Conservation (phyloP, 2,113 vertebrate genomes). For the Rhagologus leucostigma region DNA sequence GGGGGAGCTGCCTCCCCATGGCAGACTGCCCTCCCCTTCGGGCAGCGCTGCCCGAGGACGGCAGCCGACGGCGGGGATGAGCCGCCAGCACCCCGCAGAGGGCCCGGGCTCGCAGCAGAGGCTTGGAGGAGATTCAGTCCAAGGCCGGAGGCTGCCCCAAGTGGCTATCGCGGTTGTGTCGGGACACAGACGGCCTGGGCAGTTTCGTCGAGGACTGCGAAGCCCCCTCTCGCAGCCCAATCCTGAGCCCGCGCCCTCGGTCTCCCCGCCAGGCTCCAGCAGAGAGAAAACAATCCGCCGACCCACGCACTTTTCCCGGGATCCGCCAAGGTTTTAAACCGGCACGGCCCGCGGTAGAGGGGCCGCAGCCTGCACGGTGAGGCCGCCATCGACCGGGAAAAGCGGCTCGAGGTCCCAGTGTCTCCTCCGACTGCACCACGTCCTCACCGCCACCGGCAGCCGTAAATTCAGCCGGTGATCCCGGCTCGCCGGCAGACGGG, state of each 20-base stretch:
- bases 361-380: background rate
- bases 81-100: background rate
- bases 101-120: background rate
- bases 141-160: background rate
- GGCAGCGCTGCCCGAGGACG: background rate
- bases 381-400: background rate
- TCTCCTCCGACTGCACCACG: background rate
- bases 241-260: background rate
- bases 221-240: background rate
- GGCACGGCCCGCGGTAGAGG: background rate
- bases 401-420: fast-evolving
- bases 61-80: background rate
- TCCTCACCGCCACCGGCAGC: background rate
- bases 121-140: background rate
- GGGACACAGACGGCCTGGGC: background rate
- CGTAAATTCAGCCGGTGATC: background rate
- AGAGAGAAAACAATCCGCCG: background rate
- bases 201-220: background rate
- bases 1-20: background rate
- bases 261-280: background rate
- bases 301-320: background rate
- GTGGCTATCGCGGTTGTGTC: background rate
- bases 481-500: background rate
- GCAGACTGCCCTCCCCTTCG: background rate
- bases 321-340: background rate